Base-by-base conservation (phyloP, 2,113 vertebrate species). In the Corynorhinus townsendii region DNA sequence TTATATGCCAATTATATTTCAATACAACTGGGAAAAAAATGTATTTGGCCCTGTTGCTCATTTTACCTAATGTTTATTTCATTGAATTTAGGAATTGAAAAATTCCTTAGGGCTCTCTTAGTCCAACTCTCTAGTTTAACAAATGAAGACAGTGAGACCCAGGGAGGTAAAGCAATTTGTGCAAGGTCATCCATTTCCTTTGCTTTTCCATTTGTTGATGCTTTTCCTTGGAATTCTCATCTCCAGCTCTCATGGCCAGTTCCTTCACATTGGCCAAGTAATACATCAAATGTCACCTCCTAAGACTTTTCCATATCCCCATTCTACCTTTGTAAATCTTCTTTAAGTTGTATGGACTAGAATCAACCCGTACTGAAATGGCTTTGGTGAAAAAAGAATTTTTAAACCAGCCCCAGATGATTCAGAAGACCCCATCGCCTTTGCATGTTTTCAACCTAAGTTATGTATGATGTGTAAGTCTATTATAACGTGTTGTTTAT, bases 1-100 rank as follows among this genome's bases (percentile, higher is more conserved):
- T 59, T 85, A 20, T 47, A 38, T 64, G 64, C 86, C 64, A 72
- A 71, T 85, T 85, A 52, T 52, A 62, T 85, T 72, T 79, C 73
- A 94, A 43, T 77, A 40, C 62, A 86, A 79, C 93, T 84, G 49
- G 47, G 22, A 59, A 83, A 73, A 80, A 79, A 81, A n/a, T 40
- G 6, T 33, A 59, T 52, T 66, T 47, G 59, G 35, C 16, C 40
- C 35, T 91, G 8, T 17, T 69, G 47, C 47, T 24, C 40, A 85
- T 62, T 77, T 91, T 89, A 86, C 79, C 35, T 79, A 45, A 47
- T 90, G 66, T 88, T 86, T 73, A 72, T 20, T 84, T 95, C 43
- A 84, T 0, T 92, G 45, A 90, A 88, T 40, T 88, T 45, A 90
- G n/a, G 71, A 73, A 28, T 8, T 71, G 59, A 59, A 91, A 92